Evolutionary conservation across 2,888 invertebrate species (phyloP).

Genomic region (Lathronympha strigana): DNA sequence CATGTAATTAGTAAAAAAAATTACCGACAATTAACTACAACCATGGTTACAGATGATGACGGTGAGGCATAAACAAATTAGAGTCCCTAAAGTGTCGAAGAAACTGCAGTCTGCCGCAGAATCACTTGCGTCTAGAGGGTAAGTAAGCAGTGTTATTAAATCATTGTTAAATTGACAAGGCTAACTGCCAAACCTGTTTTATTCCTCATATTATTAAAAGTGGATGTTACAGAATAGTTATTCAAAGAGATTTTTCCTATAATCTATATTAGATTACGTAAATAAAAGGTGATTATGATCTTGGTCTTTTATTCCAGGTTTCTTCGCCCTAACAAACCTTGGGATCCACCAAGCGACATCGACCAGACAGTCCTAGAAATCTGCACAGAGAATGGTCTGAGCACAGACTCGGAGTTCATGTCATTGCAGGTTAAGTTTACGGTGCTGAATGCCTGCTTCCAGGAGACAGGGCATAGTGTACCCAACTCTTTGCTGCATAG

Average conservation of each 20-base stretch:
- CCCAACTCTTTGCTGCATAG: conserved; percentile 92
- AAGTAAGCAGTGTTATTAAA: conserved; percentile 49
- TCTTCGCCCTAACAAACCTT: conserved; percentile 89
- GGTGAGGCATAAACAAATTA: conserved; percentile 65
- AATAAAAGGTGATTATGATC: too few relatives aligned
- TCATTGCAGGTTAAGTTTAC: conserved; percentile 85
- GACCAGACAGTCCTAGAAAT: conserved; percentile 85
- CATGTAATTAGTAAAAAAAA: background rate
- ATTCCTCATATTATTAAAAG: too few relatives aligned
- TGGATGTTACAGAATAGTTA: background rate
- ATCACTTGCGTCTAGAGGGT: conserved; percentile 89
- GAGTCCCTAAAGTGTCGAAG: conserved; percentile 73
- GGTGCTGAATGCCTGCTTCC: conserved; percentile 87
- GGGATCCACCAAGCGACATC: conserved; percentile 88
- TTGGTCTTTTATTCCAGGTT: conserved; percentile 84
- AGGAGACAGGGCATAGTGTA: conserved; percentile 89
- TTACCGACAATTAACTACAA: background rate
- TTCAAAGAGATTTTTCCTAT: conserved; percentile 14
- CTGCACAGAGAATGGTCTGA: conserved; percentile 82
- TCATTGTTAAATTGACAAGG: background rate
- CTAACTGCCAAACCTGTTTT: background rate
- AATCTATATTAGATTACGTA: background rate
- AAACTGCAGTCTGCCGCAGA: conserved; percentile 82
- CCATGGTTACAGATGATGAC: conserved; percentile 57
- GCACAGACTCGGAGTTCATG: conserved; percentile 72